A percentile compares a stretch with the other conserved stretches of the same genome.
Evolutionary conservation across 2,888 invertebrate species (phyloP).

Genomic region (Melolontha melolontha): DNA sequence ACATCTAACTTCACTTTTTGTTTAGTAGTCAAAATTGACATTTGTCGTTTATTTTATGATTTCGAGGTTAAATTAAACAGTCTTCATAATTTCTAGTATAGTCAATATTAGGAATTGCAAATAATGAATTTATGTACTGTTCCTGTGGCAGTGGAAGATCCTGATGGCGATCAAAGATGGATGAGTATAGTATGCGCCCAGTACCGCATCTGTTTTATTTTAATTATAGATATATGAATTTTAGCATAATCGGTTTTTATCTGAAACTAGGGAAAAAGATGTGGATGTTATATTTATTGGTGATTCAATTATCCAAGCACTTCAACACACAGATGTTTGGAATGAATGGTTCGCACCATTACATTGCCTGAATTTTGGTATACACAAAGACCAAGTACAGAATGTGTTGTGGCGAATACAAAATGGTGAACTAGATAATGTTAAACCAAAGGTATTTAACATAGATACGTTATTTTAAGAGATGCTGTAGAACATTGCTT

Average conservation of each 20-base stretch:
- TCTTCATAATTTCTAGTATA: constrained; percentile 25
- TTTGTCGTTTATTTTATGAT: constrained; percentile 26
- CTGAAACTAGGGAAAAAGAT: constrained; percentile 89
- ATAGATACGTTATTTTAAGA: constrained; percentile 15
- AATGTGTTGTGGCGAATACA: constrained; percentile 91
- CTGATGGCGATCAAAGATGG: constrained; percentile 89
- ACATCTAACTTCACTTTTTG: constrained; percentile 27
- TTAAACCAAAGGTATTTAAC: constrained; percentile 83
- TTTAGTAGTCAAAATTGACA: constrained; percentile 7
- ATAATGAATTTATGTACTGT: constrained; percentile 80
- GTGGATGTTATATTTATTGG: constrained; percentile 93
- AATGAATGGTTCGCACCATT: constrained; percentile 90
- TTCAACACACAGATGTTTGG: constrained; percentile 89
- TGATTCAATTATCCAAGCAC: constrained; percentile 86
- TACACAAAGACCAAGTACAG: constrained; percentile 88
- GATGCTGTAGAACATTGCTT: neutral
- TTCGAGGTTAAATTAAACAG: constrained; percentile 41
- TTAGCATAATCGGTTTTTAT: constrained; percentile 87
- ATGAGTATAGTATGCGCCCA: constrained; percentile 74
- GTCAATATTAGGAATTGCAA: constrained; percentile 16
- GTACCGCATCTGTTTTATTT: neutral
- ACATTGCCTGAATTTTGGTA: constrained; percentile 92
- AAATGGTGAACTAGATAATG: constrained; percentile 90
- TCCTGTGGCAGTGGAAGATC: constrained; percentile 79
- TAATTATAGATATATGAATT: constrained; percentile 52